A percentile compares a stretch with the other conserved stretches of the same genome.
Evolutionary conservation across 2,113 vertebrate species (phyloP).

Genomic region (Corythaeola cristata): DNA sequence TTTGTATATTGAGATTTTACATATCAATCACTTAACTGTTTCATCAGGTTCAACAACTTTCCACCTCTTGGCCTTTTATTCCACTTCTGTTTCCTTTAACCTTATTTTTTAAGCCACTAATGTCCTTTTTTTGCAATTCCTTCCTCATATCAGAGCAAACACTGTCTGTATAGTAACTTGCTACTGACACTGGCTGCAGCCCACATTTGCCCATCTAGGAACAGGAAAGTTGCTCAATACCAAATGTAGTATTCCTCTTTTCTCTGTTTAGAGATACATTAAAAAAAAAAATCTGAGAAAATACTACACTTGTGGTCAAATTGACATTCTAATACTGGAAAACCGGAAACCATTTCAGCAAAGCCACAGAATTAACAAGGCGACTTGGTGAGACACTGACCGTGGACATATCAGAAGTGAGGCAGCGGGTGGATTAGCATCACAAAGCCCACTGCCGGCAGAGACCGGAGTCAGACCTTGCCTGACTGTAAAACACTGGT

Average conservation of each 20-base stretch:
- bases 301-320: neutral
- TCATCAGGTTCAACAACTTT: neutral
- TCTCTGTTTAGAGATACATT: neutral
- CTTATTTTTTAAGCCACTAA: neutral
- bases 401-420: neutral
- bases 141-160: neutral
- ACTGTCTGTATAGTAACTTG: neutral
- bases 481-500: neutral
- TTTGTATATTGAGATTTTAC: neutral
- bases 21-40: neutral
- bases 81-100: neutral
- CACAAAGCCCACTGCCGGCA: neutral
- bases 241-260: neutral
- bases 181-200: neutral
- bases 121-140: neutral
- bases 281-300: neutral
- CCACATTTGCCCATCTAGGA: neutral
- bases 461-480: neutral
- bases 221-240: neutral
- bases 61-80: neutral
- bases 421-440: neutral
- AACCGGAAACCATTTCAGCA: neutral
- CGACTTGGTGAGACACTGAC: neutral
- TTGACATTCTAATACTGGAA: neutral
- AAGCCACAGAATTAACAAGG: neutral